Evolutionary conservation across 2,888 invertebrate species (phyloP).

Genomic region (Alloscopus bannaensis): DNA sequence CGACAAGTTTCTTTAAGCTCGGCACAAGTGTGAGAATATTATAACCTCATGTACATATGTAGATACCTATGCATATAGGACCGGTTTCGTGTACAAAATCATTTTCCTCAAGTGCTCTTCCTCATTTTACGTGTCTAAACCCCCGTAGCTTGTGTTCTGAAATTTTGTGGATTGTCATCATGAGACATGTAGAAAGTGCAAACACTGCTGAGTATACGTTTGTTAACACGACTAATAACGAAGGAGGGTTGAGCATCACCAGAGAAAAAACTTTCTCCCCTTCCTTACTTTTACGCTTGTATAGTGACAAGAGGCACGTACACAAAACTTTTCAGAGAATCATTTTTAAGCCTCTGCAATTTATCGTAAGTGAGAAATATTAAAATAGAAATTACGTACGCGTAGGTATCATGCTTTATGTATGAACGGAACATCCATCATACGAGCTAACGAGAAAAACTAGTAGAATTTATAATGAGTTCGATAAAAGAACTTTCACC

Average conservation of each 20-base stretch:
- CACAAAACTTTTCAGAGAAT: constrained; percentile 42
- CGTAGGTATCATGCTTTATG: constrained; percentile 41
- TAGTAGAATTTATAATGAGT: constrained; percentile 60
- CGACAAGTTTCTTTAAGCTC: too few species aligned
- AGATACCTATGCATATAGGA: too few species aligned
- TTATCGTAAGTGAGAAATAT: constrained; percentile 53
- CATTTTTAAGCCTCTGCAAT: constrained; percentile 46
- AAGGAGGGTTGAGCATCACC: constrained; percentile 16
- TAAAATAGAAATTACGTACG: constrained; percentile 52
- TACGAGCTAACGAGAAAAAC: constrained; percentile 56
- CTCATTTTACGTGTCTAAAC: constrained; percentile 37
- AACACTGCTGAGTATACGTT: constrained; percentile 52
- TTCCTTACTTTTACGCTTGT: constrained; percentile 2
- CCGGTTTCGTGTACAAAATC: constrained; percentile 40
- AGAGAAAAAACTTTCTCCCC: constrained; percentile 24
- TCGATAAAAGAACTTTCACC: constrained; percentile 47
- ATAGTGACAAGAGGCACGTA: constrained; percentile 37
- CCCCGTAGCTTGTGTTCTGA: constrained; percentile 26
- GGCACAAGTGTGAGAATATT: too few species aligned
- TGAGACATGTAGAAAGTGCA: constrained; percentile 47
- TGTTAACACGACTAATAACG: constrained; percentile 56
- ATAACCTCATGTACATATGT: too few species aligned
- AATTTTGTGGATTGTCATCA: constrained; percentile 1
- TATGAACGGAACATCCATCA: constrained; percentile 56
- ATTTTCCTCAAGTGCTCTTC: constrained; percentile 46